Evolutionary conservation across 2,113 vertebrate species (phyloP), one percentile per base, ranked within the genome.

Genomic region (Myodes glareolus): DNA sequence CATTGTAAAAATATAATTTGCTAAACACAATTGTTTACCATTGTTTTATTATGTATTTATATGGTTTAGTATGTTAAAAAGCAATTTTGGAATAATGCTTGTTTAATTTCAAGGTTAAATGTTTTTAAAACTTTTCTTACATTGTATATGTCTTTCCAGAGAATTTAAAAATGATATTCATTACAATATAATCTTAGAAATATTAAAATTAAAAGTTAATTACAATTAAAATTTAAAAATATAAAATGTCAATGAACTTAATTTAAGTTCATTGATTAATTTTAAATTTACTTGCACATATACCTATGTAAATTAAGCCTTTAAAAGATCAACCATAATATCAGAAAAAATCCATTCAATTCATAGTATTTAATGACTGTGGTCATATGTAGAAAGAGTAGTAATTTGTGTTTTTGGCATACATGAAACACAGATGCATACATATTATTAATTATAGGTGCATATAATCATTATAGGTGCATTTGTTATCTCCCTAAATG

Each of bases 131-230:
- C 75, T 94, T 92, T 90, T 90, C n/a, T 76, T 61, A 33, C 13
- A 81, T 25, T 94, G 14, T 0, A 19, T 31, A 90, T 65, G 93
- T 84, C 31, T 17, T 94, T 94, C 90, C 67, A 92, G 31, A 29
- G 0, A 2, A 90, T 72, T 65, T 96, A 76, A 70, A 14, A 84
- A 33, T 93, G 0, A 85, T 82, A 90, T 80, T 33, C n/a, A 92
- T 92, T 82, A 65, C 7, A 82, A 73, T 55, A 29, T 0, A 77
- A 21, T 73, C 6, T 72, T 72, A 63, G 47, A 29, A 85, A 94
- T 70, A 65, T 21, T 84, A 80, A 95, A 88, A 65, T 21, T 84
- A 80, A 95, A 88, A 72, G 16, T 90, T 96, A 90, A 92, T 92
- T 94, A 73, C 31, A 86, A 16, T 76, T 91, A 88, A 87, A 93